Conservation (phyloP, 2,113 vertebrate genomes). For the Psammodynastes pulverulentus region DNA sequence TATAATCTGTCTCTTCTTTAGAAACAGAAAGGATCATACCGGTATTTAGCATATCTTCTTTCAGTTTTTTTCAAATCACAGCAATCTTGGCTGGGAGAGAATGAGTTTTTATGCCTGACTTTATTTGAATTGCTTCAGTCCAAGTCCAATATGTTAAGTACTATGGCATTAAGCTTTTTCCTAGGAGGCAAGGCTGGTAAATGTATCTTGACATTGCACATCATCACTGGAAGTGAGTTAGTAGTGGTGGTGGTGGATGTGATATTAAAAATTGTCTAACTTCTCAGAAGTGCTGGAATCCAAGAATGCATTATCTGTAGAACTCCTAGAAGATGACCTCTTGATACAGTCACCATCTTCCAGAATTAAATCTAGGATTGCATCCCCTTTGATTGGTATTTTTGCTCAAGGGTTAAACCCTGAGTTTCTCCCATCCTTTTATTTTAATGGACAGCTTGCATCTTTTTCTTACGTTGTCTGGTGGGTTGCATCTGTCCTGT, state of each 20-base stretch:
- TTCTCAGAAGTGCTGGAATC: not conserved
- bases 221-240: not conserved
- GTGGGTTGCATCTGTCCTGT: not conserved
- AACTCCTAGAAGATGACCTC: not conserved
- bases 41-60: not conserved
- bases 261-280: not conserved
- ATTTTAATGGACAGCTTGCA: not conserved
- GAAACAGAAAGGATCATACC: not conserved
- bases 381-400: not conserved
- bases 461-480: not conserved
- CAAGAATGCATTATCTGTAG: not conserved
- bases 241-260: too few relatives aligned
- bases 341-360: not conserved
- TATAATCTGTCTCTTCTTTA: not conserved
- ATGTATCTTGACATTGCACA: not conserved
- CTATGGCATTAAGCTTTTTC: not conserved
- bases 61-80: not conserved
- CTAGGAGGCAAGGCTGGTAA: not conserved
- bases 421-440: not conserved
- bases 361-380: not conserved
- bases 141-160: not conserved
- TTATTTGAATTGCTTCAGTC: not conserved
- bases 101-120: not conserved
- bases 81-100: not conserved
- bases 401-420: not conserved